Evolutionary conservation across 1,140 invertebrate species (phyloP).

Genomic region (Anadara kagoshimensis): DNA sequence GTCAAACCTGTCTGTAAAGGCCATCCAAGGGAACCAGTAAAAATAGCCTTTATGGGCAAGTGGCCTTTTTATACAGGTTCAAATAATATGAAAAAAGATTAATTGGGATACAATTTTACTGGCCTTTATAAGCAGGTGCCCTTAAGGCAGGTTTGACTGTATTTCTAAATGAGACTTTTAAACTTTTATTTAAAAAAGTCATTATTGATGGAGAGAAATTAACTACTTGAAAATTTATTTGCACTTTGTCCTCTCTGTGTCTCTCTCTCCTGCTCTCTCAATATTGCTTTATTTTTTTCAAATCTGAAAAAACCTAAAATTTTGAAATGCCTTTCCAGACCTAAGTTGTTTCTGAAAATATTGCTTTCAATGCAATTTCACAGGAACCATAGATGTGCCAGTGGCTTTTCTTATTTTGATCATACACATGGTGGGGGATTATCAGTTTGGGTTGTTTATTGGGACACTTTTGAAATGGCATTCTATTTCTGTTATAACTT

Average conservation of each 20-base stretch:
- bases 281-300: neutral
- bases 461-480: no score
- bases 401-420: conserved; percentile 4
- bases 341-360: neutral
- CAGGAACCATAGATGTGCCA: neutral
- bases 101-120: no score
- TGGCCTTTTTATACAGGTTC: no score
- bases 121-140: neutral
- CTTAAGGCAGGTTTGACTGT: neutral
- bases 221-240: neutral
- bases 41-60: no score
- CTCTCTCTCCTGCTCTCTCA: neutral
- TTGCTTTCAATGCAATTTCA: neutral
- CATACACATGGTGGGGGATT: no score
- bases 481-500: no score
- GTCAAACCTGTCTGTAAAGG: neutral
- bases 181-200: neutral
- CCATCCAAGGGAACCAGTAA: no score
- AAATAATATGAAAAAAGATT: no score
- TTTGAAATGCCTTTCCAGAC: neutral
- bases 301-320: neutral
- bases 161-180: neutral
- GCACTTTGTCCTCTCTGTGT: neutral
- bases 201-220: neutral
- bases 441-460: no score